Base-by-base conservation (phyloP, 2,888 invertebrate species). In the Andrena marginata region DNA sequence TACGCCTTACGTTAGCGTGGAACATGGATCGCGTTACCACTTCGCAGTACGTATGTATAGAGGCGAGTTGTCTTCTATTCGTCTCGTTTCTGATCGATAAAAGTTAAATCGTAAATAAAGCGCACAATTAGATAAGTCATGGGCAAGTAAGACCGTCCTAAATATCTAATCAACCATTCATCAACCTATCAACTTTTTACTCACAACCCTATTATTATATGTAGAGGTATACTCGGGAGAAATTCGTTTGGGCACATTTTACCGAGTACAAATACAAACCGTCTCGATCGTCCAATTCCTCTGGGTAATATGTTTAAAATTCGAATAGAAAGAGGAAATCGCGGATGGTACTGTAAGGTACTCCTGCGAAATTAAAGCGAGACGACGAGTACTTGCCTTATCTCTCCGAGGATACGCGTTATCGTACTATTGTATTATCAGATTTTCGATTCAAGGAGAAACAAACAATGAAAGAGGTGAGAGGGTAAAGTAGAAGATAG, bases 111-210 rank as follows among this genome's bases (percentile, higher is more conserved):
- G 56, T 91, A 91, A 90, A 91, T 23, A 56, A 26, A 42, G 4
- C 56, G 10, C 26, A 62, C 86, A 85, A 91, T 91, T 87, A 88
- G 81, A 90, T 90, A 91, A 92, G 92, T 93, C 93, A 93, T 93
- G 92, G 93, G 93, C 93, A 93, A 93, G 93, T 93, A 92, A 89
- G 90, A 92, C 91, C 86, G 89, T 92, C 88, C 90, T 93, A 92
- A 7, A 90, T 49, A 23, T 81, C 91, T 91, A 92, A 92, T 91
- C 90, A 89, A 75, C 89, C 91, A 90, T 80, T 84, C 89, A 88
- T 89, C 88, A 91, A 87, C 86, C 92, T 91, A 91, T 78, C 86
- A 85, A 87, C 85, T 85, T 84, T 87, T 89, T 91, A 91, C 90
- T 89, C 92, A 90, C 90, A 88, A 88, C 90, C 88, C 89, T 88